Conservation (phyloP, 2,797 vertebrate genomes). For the Graptemys geographica region DNA sequence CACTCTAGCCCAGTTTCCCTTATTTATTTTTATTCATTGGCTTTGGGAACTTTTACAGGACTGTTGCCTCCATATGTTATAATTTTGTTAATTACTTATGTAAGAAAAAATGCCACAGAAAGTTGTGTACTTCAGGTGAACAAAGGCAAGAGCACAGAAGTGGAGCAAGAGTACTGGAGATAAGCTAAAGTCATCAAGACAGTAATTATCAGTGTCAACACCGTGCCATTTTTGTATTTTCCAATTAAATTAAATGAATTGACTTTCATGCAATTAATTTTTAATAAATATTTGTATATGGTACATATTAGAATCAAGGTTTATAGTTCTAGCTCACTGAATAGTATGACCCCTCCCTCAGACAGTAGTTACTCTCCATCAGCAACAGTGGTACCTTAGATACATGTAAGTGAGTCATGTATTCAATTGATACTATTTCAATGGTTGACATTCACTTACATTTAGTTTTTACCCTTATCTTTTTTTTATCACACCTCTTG, state of each 20-base stretch:
- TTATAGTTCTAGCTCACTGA: not conserved
- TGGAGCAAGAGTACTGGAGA: slow-evolving; percentile 45
- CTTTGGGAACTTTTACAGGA: not conserved
- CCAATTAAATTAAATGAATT: slow-evolving; percentile 40
- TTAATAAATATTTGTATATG: slow-evolving; percentile 26
- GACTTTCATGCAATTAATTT: slow-evolving; percentile 37
- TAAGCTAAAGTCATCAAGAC: slow-evolving; percentile 36
- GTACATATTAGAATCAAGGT: not conserved
- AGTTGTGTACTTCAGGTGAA: slow-evolving; percentile 34
- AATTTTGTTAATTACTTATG: not conserved
- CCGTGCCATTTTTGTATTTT: slow-evolving; percentile 65
- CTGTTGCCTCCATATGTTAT: not conserved
- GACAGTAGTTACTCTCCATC: not conserved
- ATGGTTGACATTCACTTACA: not conserved
- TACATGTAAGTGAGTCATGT: not conserved
- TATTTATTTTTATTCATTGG: not conserved
- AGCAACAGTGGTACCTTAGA: not conserved
- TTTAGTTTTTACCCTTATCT: not conserved
- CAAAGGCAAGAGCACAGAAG: slow-evolving; percentile 46
- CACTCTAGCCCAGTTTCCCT: not conserved
- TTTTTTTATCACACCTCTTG: not conserved
- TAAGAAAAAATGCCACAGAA: not conserved
- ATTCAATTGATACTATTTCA: not conserved
- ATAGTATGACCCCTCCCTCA: not conserved
- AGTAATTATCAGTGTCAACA: slow-evolving; percentile 49